Base-by-base conservation (phyloP, 2,113 vertebrate genomes). In the Scytalopus superciliaris region DNA sequence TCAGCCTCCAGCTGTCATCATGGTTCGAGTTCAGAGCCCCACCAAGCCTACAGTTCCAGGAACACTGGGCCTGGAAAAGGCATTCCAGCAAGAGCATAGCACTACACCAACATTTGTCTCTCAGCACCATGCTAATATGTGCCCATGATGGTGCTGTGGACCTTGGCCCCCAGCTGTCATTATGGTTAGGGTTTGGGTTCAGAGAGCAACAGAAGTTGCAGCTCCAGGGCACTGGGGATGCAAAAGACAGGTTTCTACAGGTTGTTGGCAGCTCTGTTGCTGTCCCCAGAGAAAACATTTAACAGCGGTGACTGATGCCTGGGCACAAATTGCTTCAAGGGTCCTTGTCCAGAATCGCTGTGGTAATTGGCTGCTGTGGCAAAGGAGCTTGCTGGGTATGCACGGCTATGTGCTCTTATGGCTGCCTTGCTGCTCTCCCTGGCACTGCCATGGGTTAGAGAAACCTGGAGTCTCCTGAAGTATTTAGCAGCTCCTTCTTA, bases 351-450 rank as follows among this genome's bases (percentile, higher is more conserved):
- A 69, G 49, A 73, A 60, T 30, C 0, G 0, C 21, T 84, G 64
- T 0, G 0, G 35, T 35, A 23, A 31, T 33, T 2, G 1, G 16
- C 18, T 76, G 30, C 64, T 70, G 50, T 1, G 5, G 19, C 1
- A 6, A 30, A 10, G 13, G 22, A 23, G 7, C 14, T 62, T 30
- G 27, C 27, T 73, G n/a, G n/a, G 8, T 49, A 31, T 53, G 24
- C 19, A 25, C 0, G 1, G 24, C 49, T 76, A 15, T 0, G 0
- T n/a, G 11, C 2, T 89, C 17, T 77, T 66, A 62, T 15, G 69
- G 19, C 33, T 89, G 49, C 40, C 55, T 66, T 66, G 40, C 31
- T 91, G 55, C 47, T 64, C 3, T 2, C 42, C 21, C 69, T 50
- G 78, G 30, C 44, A n/a, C 27, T 75, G 52, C 35, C 19, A 6